Evolutionary conservation across 2,113 vertebrate species (phyloP), one percentile per base, ranked within the genome.

Genomic region (Mohoua ochrocephala): DNA sequence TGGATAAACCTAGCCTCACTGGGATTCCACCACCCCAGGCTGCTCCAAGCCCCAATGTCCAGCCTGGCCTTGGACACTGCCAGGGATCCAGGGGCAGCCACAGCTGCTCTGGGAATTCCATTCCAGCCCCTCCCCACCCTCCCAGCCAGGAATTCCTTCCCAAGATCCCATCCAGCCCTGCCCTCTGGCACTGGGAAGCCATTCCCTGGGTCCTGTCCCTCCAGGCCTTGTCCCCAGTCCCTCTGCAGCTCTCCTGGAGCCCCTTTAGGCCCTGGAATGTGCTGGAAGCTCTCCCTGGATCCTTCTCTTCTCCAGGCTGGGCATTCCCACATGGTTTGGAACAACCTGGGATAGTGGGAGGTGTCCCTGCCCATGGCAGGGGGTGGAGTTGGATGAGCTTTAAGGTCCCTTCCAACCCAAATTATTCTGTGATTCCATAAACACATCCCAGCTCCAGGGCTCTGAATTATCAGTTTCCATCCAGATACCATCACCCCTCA

Each of bases 291-390:
- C 47, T 73, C 49, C 23, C n/a, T 56, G 59, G 19, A 56, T 0
- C 35, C 30, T 19, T 60, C 35, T 2, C n/a, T 0, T 39, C 35
- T 70, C 65, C 65, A 57, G 18, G 23, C 6, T 56, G 52, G 5
- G 9, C 28, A 56, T 30, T 73, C 30, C 59, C 50, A 75, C 35
- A 41, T 16, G 15, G 4, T 31, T 39, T 53, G 39, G 67, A 57
- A 3, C 9, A 50, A 0, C 7, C 7, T 67, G 33, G 23, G 37
- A 4, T 0, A 8, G 15, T 56, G 28, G 37, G 1, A 67, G 27
- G 3, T 57, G 60, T 39, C 77, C 44, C 33, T 57, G 50, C 12
- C 14, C 31, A 21, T 22, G 30, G 24, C 30, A 80, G 13, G n/a
- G 19, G 4, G 11, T 54, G 41, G 6, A 15, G 14, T 13, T 49